These are phyloP conservation scores for Ips nitidus DNA, from an alignment of 1,140 invertebrate species.

Conservation along the genomic window DNA sequence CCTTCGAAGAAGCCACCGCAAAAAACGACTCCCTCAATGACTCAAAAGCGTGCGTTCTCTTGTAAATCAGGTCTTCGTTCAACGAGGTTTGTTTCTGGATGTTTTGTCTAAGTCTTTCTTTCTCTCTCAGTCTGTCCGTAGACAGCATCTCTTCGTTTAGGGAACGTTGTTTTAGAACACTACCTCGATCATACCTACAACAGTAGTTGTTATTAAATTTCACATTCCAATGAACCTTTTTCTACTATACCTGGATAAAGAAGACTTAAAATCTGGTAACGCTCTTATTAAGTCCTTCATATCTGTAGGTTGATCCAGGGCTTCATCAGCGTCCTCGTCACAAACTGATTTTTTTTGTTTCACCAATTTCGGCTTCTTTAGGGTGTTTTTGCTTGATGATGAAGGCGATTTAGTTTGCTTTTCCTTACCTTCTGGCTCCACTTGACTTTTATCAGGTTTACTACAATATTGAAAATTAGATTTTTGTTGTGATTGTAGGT, in stretches of 20 bases:
- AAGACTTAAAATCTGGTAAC: conserved; percentile 60
- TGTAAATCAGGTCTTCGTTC: conserved; percentile 83
- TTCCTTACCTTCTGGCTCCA: background rate
- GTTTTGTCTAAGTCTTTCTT: conserved; percentile 78
- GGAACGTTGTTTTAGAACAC: conserved; percentile 81
- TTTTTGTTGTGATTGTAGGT: too few species aligned
- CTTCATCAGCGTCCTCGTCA: conserved; percentile 67
- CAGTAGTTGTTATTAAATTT: background rate
- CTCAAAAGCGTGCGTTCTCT: conserved; percentile 67
- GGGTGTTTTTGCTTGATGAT: conserved; percentile 33
- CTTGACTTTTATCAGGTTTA: background rate
- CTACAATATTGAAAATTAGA: too few species aligned
- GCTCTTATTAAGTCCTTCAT: conserved; percentile 63
- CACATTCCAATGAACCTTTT: background rate
- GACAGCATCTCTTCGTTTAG: conserved; percentile 89
- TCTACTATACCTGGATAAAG: conserved; percentile 11
- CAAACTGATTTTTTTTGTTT: conserved; percentile 79
- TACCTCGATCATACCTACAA: conserved; percentile 52
- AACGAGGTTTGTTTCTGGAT: conserved; percentile 87
- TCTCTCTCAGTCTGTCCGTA: conserved; percentile 76
- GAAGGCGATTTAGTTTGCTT: background rate
- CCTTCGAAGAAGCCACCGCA: conserved; percentile 71
- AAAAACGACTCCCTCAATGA: conserved; percentile 73
- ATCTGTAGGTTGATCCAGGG: conserved; percentile 64
- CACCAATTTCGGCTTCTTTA: conserved; percentile 67